Conservation (phyloP, 2,113 vertebrate species). For the Gorsachius goisagi region DNA sequence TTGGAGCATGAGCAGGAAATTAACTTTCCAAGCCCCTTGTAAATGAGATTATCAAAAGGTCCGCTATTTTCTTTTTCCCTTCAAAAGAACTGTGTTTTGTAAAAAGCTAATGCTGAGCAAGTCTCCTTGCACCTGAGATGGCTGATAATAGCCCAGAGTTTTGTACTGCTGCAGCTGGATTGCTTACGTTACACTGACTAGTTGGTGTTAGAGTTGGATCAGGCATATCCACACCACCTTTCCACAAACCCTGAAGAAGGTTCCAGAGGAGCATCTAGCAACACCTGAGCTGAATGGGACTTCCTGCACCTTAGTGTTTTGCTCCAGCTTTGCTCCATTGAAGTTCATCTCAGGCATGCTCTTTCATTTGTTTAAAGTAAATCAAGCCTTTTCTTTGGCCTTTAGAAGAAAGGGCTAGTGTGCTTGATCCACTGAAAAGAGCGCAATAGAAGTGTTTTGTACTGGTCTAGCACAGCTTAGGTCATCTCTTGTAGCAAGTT, state of each 20-base stretch:
- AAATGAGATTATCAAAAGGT: neutral
- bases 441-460: neutral
- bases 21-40: neutral
- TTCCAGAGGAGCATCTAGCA: neutral
- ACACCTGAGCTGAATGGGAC: neutral
- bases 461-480: neutral
- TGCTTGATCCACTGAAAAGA: neutral
- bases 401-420: neutral
- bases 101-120: neutral
- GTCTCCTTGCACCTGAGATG: neutral
- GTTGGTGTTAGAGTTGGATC: neutral
- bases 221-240: neutral
- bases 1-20: neutral
- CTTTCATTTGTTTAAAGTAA: neutral
- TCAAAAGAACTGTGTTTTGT: neutral
- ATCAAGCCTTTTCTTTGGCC: neutral
- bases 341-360: neutral
- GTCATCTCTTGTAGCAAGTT: neutral
- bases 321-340: neutral
- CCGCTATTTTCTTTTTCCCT: neutral
- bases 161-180: neutral
- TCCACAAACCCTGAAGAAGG: neutral
- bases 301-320: neutral
- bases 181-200: neutral
- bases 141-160: neutral